Base-by-base conservation (phyloP, 2,113 vertebrate genomes). In the Proterorhinus semilunaris region DNA sequence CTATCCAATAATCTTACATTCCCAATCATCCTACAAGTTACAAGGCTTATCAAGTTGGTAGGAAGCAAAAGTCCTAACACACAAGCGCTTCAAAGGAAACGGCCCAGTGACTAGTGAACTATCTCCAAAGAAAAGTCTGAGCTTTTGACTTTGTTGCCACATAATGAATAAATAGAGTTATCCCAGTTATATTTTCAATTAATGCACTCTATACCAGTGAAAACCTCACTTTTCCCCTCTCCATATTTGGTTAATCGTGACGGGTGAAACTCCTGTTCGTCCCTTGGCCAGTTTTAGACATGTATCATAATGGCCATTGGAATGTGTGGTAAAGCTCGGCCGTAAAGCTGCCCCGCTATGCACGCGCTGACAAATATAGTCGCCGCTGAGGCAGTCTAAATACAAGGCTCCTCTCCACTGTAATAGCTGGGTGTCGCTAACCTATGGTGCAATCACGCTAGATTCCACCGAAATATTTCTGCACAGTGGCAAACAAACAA, bases 371-470 rank as follows among this genome's bases (percentile, higher is more conserved):
- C 91, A 93, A 94, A 94, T 93, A 92, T 94, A 94, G 93, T 76
- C 63, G 78, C 87, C 82, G 82, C 91, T 78, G 89, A 91, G 83
- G 85, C 85, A 72, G 84, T 86, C 90, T 92, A 93, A 94, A 93
- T 94, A 92, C 87, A 92, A 91, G 91, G 89, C 91, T 90, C 80
- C 49, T 83, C 87, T 88, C 8, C 65, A 80, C 88, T 76, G 86
- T 94, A 94, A 94, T 93, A 76, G 89, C 89, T 92, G 93, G 93
- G 93, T 93, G 93, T 93, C 72, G 90, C 91, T 93, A 80, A 88
- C 91, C 91, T 87, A 83, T 87, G 82, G 86, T 92, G 89, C 91
- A 92, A 91, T 93, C 91, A 90, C 75, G 76, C 88, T 63, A 76
- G 82, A 92, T 88, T 90, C 89, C 90, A 87, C 85, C 49, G 74